Conservation (phyloP, 2,888 invertebrate genomes). For the Drosophila subsilvestris region DNA sequence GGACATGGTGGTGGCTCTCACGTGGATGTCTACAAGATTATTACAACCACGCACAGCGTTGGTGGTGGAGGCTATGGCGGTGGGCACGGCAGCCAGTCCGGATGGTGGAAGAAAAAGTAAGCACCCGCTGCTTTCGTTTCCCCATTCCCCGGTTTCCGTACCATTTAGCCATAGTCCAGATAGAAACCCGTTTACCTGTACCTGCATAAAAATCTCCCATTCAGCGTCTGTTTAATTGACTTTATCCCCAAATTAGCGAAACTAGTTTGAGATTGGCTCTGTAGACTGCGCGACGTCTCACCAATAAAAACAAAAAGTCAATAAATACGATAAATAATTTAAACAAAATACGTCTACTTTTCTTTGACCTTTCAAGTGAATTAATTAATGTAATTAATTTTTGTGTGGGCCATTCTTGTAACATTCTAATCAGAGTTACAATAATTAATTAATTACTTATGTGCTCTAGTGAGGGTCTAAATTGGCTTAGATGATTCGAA, state of each 20-base stretch:
- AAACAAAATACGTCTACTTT: slow-evolving; percentile 8
- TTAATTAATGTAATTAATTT: slow-evolving; percentile 2
- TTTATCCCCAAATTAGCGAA: slow-evolving; percentile 1
- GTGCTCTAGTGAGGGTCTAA: background rate
- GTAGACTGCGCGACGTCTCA: slow-evolving; percentile 17
- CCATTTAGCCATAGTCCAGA: slow-evolving; percentile 26
- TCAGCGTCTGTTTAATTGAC: background rate
- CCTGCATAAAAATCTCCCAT: slow-evolving; percentile 23
- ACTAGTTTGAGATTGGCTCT: slow-evolving; percentile 26
- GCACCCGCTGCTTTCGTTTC: slow-evolving; percentile 25
- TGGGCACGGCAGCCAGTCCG: slow-evolving; percentile 58
- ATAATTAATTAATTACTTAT: background rate
- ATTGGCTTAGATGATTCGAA: background rate
- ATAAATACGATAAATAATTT: background rate
- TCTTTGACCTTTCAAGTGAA: background rate
- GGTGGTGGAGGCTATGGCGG: slow-evolving; percentile 34
- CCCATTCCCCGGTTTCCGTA: background rate
- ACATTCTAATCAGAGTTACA: background rate
- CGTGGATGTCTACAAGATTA: slow-evolving; percentile 56
- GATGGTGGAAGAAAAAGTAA: slow-evolving; percentile 71
- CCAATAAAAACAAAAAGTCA: slow-evolving; percentile 35
- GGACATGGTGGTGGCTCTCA: slow-evolving; percentile 39
- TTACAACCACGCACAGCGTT: slow-evolving; percentile 41
- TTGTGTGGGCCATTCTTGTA: background rate
- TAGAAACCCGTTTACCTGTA: slow-evolving; percentile 43